Percentiles rank a stretch among this genome's conserved stretches.
These are phyloP conservation scores for Prenolepis imparis DNA, from an alignment of 2,888 invertebrate genomes.

Conservation along the genomic window DNA sequence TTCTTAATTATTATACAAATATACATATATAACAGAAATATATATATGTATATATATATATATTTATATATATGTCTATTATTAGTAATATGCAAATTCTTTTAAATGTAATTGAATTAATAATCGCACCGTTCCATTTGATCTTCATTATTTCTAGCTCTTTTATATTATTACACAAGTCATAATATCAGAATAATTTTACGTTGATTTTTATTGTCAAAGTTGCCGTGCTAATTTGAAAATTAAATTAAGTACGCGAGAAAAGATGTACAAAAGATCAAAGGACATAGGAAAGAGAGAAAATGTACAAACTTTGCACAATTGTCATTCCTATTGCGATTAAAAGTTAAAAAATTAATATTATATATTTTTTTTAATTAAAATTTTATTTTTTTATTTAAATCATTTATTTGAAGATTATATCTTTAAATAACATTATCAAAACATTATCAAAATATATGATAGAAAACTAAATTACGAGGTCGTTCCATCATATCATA, in stretches of 20 bases:
- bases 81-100: not conserved
- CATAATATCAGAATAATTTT: not conserved
- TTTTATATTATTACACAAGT: not conserved
- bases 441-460: not conserved
- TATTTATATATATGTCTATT: not conserved
- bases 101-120: constrained; percentile 17
- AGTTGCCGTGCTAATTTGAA: not conserved
- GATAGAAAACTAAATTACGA: not conserved
- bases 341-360: no score
- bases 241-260: constrained; percentile 3
- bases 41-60: no score
- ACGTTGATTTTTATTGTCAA: not conserved
- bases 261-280: not conserved
- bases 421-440: not conserved
- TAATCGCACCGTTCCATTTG: not conserved
- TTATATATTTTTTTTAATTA: no score
- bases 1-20: not conserved
- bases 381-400: not conserved
- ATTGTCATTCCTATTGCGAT: no score
- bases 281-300: not conserved
- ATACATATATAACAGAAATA: not conserved
- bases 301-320: no score
- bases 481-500: not conserved
- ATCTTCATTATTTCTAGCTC: not conserved
- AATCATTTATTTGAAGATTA: not conserved